Evolutionary conservation across 2,888 invertebrate species (phyloP), one percentile per base, ranked within the genome.

Genomic region (Drosophila sordidula): DNA sequence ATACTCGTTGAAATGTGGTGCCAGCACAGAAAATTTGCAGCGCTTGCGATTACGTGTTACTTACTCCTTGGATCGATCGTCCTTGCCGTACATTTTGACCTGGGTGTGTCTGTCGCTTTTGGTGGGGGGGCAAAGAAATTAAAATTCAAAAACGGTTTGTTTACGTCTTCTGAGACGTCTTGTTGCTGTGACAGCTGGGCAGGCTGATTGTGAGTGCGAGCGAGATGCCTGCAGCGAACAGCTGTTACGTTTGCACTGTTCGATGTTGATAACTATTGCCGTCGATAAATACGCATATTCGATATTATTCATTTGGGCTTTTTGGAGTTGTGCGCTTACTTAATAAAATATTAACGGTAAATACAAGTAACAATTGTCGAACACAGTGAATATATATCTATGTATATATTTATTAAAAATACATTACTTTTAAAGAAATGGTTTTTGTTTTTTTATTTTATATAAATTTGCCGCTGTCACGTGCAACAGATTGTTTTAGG

Each of bases 1-100:
- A 22, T n/a, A 26, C n/a, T 3, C 22, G 3, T 22, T 8, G 22
- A 6, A 3, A 3, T 46, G n/a, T n/a, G 12, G 12, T 29, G 5
- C 29, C n/a, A 18, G 1, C 16, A 9, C 1, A 16, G 9, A 0
- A 1, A 11, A 6, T 18, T n/a, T 42, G 12, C 45, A 41, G 18
- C n/a, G 11, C 18, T 55, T 29, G 8, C 6, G 58, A 51, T 78
- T 70, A 44, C 65, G 59, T 63, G 14, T 18, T 63, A 81, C 91
- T 88, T 86, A 92, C 91, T 89, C 78, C 73, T 89, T 91, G 55
- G 89, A 87, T 87, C 91, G 90, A 86, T 87, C 89, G 75, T 92
- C 91, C 87, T 91, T 92, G 75, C 72, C 70, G 36, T 83, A 82
- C 90, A 91, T 91, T 57, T 44, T 80, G 44, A 6, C 46, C 34